phyloP scores from a whole-genome alignment of 2,797 vertebrate genomes.

The Notolepis coatsorum region DNA sequence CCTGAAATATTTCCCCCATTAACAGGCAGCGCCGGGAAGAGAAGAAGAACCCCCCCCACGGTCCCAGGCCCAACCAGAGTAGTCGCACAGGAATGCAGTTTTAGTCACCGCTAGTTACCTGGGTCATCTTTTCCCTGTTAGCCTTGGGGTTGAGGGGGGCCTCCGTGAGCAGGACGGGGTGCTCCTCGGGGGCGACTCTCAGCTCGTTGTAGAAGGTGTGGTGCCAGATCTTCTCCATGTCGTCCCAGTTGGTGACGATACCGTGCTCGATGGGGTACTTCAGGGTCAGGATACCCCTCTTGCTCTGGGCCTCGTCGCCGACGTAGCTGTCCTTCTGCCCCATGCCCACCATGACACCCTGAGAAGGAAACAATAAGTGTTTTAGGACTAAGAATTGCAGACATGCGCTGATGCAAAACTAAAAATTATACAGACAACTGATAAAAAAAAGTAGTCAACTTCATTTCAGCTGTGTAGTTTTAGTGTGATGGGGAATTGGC shows the following conservation, averaged over 20 bases:
- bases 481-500: too few species aligned
- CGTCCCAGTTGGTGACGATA: slow-evolving; percentile 90
- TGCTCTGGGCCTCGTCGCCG: slow-evolving; percentile 98
- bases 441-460: too few species aligned
- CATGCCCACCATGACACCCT: slow-evolving; percentile 99
- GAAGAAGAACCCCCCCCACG: neutral
- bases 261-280: slow-evolving; percentile 98
- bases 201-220: slow-evolving; percentile 98
- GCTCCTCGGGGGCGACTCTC: slow-evolving; percentile 96
- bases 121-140: slow-evolving; percentile 94
- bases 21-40: neutral
- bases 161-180: slow-evolving; percentile 97
- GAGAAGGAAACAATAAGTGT: neutral
- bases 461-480: too few species aligned
- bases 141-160: slow-evolving; percentile 93
- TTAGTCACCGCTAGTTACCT: too few species aligned
- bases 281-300: slow-evolving; percentile 96
- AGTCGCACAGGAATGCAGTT: too few species aligned
- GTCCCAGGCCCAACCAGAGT: too few species aligned
- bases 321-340: slow-evolving; percentile 98
- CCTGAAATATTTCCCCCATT: neutral
- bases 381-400: too few species aligned
- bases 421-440: too few species aligned
- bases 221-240: slow-evolving; percentile 92
- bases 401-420: too few species aligned